Base-by-base conservation (phyloP, 2,888 invertebrate species). In the Catocala sponsa region DNA sequence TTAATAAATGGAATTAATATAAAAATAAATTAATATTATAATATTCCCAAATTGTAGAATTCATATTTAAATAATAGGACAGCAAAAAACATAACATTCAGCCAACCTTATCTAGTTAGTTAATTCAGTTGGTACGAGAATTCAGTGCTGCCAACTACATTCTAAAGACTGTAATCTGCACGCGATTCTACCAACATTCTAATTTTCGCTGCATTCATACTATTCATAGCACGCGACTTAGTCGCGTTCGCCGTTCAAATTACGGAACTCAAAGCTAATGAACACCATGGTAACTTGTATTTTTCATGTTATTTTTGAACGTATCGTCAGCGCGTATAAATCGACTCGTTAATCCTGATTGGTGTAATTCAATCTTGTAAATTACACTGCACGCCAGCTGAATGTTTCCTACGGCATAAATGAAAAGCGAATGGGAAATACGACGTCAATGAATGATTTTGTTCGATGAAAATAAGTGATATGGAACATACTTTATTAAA, bases 161-260 rank as follows among this genome's bases (percentile, higher is more conserved):
- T 62, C 62, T 68, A 65, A 73, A 73, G 57, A 68, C 66, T 62
- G 54, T 72, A 79, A 78, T 80, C 74, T 73, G 76, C 80, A 78
- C 80, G 81, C 81, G 66, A 81, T 67, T 70, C 69, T 69, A 71
- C 69, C 73, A 79, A 79, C 76, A 75, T 81, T 78, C 80, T 72
- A 76, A 81, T 77, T 80, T 73, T 69, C 62, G 57, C 62, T 52
- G 59, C 67, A 70, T 76, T 74, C 72, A 70, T 42, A 62, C 57
- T 66, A 70, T 76, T 74, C 72, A 70, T 42, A 62, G 58, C 72
- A 74, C 78, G 74, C 68, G 68, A 70, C 41, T 61, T 57, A 56
- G 62, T 63, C 68, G 58, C 59, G 65, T 25, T 25, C 25, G 25
- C 25, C 25, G 4, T 70, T 80, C 65, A 72, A 78, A 79, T 77